Percentiles rank a stretch among this genome's conserved stretches.
These are phyloP conservation scores for Halocynthia aurantium DNA, from an alignment of 23 tunicate species.

Conservation along the genomic window DNA sequence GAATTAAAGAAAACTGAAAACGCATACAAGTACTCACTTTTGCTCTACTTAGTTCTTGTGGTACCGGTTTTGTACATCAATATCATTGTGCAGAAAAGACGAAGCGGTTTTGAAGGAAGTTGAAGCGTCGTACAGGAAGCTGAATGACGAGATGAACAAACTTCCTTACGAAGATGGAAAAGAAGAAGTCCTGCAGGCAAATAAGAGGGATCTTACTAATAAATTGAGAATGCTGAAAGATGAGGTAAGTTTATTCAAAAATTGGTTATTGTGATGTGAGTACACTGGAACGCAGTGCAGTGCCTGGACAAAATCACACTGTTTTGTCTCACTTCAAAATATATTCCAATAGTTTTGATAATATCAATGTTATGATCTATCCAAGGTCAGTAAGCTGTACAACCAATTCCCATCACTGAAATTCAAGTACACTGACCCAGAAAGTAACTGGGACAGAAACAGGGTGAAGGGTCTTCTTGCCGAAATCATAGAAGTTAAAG, in stretches of 20 bases:
- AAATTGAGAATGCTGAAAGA: conserved; percentile 7
- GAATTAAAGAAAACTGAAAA: conserved; percentile 65
- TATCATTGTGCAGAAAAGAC: conserved; percentile 25
- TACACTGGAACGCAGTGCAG: too few relatives aligned
- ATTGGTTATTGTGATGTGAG: too few relatives aligned
- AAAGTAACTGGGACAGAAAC: conserved; percentile 57
- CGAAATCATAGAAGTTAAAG: conserved; percentile 54
- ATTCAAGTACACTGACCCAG: conserved; percentile 78
- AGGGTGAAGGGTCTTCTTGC: conserved; percentile 80
- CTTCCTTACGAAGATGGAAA: conserved; percentile 53
- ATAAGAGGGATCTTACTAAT: conserved; percentile 42
- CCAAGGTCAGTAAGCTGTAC: conserved; percentile 26
- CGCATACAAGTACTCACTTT: conserved; percentile 36
- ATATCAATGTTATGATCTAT: too few relatives aligned
- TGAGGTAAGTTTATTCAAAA: not conserved
- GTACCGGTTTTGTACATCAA: not conserved
- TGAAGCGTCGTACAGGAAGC: conserved; percentile 28
- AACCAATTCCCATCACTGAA: conserved; percentile 60
- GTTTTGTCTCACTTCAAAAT: not conserved
- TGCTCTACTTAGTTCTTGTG: not conserved
- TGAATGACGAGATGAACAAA: conserved; percentile 34
- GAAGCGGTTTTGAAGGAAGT: conserved; percentile 56
- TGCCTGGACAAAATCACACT: too few relatives aligned
- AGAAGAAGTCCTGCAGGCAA: conserved; percentile 38
- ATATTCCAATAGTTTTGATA: not conserved